Evolutionary conservation across 2,797 vertebrate genomes (phyloP), one percentile per base, ranked within the genome.

Genomic region (Betta splendens): DNA sequence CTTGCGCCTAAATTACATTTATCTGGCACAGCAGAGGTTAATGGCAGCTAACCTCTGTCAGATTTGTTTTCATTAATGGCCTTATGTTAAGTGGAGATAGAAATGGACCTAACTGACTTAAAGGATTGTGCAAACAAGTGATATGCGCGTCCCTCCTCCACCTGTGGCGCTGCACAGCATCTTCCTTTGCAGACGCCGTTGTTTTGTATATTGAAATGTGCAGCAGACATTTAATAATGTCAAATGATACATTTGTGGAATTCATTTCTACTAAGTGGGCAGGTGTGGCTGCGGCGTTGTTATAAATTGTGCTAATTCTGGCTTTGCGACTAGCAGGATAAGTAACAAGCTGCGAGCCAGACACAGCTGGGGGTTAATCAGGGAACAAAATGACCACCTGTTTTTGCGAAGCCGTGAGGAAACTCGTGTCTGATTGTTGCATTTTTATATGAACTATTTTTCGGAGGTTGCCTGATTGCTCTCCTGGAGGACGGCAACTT

Each of bases 301-400:
- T 61, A 57, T 72, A 62, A 63, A 63, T 73, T 58, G 55, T 65
- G 59, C 71, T 76, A 76, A 75, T 71, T 77, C 64, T 70, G 64
- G 50, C 69, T 44, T 69, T 54, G 46, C 50, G 36, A 35, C 52
- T 50, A 55, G 51, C 65, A 51, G 55, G 37, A 42, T 64, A 72
- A 75, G 69, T 68, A 61, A 56, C 3, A 29, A 63, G 59, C 50
- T 53, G 68, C 20, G 9, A 64, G 76, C 77, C 79, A 76, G 65
- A 59, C 72, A 21, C 75, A 16, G 75, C 40, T 31, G 76, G 77
- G 75, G 84, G 81, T 75, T 85, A 85, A 87, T 84, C 80, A 78
- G 64, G 77, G 76, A 83, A 77, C 83, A 84, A 80, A 87, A 79
- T 79, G 80, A 80, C 86, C 86, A 85, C 78, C 84, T 85, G 83